A percentile compares a stretch with the other conserved stretches of the same genome.
Evolutionary conservation across 2,888 invertebrate genomes (phyloP).

Genomic region (Apantesis nais): DNA sequence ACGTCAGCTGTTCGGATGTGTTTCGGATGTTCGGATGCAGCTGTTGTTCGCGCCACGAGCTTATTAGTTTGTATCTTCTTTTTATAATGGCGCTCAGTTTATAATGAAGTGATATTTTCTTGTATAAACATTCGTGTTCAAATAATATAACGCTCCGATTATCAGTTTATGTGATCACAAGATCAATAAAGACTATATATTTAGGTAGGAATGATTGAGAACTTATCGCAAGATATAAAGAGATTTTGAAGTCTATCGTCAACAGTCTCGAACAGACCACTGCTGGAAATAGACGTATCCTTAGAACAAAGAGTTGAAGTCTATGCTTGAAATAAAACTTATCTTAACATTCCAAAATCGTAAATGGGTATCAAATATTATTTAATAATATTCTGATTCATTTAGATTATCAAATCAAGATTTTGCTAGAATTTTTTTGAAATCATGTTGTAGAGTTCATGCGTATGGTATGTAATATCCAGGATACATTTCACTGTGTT

Average conservation of each 20-base stretch:
- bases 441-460: no score
- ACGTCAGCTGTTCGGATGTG: conserved; percentile 37
- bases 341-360: not conserved
- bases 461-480: no score
- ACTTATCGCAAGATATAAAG: not conserved
- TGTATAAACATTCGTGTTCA: not conserved
- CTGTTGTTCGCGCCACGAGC: not conserved
- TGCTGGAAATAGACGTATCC: no score
- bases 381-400: no score
- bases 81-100: not conserved
- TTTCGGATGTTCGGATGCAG: conserved; percentile 25
- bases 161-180: not conserved
- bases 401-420: no score
- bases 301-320: no score
- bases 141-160: not conserved
- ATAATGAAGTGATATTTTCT: not conserved
- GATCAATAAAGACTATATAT: not conserved
- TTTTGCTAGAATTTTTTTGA: no score
- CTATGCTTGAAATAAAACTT: not conserved
- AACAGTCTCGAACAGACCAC: no score
- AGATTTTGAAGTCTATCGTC: not conserved
- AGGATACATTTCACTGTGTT: no score
- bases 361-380: not conserved
- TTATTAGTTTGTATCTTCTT: conserved; percentile 2
- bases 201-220: not conserved